Base-by-base conservation (phyloP, 2,888 invertebrate genomes). In the Adela reaumurella region DNA sequence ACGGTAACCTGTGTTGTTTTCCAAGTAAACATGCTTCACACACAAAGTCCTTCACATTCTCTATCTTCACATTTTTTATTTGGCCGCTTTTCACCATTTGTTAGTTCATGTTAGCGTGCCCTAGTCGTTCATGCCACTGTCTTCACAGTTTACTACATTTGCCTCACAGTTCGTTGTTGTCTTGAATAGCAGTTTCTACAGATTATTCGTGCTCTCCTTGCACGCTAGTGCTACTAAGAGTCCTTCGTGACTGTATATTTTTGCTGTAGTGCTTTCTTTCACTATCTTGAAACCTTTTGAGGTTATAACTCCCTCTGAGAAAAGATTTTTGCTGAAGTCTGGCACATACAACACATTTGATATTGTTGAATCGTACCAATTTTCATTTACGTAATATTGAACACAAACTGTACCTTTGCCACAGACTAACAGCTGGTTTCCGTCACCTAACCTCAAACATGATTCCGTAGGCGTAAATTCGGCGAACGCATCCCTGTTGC, bases 241-340 rank as follows among this genome's bases (percentile, higher is more conserved):
- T n/a, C n/a, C n/a, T n/a, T n/a, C n/a, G n/a, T n/a, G n/a, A n/a
- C n/a, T n/a, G n/a, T n/a, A n/a, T n/a, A n/a, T n/a, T n/a, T n/a
- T n/a, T n/a, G n/a, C n/a, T n/a, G n/a, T n/a, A n/a, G n/a, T n/a
- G n/a, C n/a, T n/a, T 19, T 58, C 56, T 46, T 62, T 64, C 0
- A 59, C 29, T 14, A 62, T 57, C 3, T 24, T 41, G 52, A 60
- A 59, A 1, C 57, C 57, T 52, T 59, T 58, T 14, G 55, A 52
- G 3, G 57, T 60, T 2, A 55, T 49, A 1, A 48, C 57, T 1
- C 62, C 64, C 51, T 64, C 63, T 1, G 62, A 67, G 48, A 65
- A 63, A 11, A 66, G 46, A 48, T 66, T 65, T 53, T 59, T 59
- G 14, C 53, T 44, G n/a, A 66, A 51, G 0, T 52, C 52, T 10